Conservation (phyloP, 2,113 vertebrate species). For the Phoxinus phoxinus region DNA sequence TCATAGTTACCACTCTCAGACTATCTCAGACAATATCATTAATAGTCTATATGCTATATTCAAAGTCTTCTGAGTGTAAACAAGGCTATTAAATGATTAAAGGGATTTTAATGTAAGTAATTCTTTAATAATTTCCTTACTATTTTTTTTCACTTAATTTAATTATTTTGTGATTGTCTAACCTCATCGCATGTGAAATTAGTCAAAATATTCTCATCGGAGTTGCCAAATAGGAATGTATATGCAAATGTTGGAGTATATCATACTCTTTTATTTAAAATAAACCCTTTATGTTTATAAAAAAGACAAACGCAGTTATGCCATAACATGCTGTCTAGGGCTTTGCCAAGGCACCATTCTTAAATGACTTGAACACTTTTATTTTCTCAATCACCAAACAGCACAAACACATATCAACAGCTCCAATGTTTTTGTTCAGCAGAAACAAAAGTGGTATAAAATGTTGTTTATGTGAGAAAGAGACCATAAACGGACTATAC, state of each 20-base stretch:
- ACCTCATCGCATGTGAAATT: no score
- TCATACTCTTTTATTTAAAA: background rate
- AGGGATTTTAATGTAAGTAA: background rate
- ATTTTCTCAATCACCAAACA: background rate
- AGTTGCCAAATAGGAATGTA: background rate
- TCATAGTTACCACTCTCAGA: background rate
- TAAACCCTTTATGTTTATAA: background rate
- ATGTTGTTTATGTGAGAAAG: slow-evolving; percentile 32
- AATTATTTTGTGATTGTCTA: background rate
- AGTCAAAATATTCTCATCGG: background rate
- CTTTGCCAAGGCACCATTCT: background rate
- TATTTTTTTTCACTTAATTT: background rate
- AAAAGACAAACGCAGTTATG: background rate
- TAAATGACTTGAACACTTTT: background rate
- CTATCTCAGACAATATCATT: background rate
- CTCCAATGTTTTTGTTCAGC: background rate
- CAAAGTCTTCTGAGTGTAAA: no score
- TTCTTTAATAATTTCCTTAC: background rate
- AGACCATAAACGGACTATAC: slow-evolving; percentile 31
- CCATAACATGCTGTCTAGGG: background rate
- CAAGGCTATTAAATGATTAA: background rate
- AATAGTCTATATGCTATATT: background rate
- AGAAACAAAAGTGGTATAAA: slow-evolving; percentile 11
- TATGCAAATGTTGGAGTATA: background rate
- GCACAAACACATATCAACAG: background rate